phyloP scores from a whole-genome alignment of 2,888 invertebrate species.

The Caenorhabditis auriculariae region DNA sequence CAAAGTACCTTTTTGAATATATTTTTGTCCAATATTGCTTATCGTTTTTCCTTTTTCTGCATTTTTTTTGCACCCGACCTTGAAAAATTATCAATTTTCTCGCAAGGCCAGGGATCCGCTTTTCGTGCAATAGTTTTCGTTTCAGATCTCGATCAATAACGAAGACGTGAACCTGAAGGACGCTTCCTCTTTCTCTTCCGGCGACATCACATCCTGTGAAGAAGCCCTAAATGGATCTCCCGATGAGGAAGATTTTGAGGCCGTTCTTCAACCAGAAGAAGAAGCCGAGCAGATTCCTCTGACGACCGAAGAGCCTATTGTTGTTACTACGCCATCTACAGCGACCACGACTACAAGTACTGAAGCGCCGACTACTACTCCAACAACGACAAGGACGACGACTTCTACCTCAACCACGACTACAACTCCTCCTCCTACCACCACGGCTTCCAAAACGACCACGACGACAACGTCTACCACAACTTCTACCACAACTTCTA shows the following conservation, averaged over 20 bases:
- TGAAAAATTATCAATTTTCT: too few relatives aligned
- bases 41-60: background rate
- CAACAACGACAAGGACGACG: background rate
- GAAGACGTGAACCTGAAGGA: constrained; percentile 18
- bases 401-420: background rate
- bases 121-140: background rate
- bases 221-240: constrained; percentile 1
- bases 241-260: too few relatives aligned
- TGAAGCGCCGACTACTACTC: constrained; percentile 4
- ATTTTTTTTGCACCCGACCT: background rate
- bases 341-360: constrained; percentile 9
- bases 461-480: constrained; percentile 4
- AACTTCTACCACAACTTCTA: constrained; percentile 3
- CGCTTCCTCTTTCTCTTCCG: constrained; percentile 8
- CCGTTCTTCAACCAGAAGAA: constrained; percentile 1
- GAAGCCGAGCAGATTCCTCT: background rate
- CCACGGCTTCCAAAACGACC: constrained; percentile 5
- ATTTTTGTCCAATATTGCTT: background rate
- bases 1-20: background rate
- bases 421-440: constrained; percentile 7
- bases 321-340: constrained; percentile 4
- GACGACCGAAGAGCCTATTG: constrained; percentile 3
- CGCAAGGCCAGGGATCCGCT: too few relatives aligned
- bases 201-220: constrained; percentile 24
- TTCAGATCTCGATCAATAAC: constrained; percentile 17